Conservation (phyloP, 2,888 invertebrate species). For the Deilephila elpenor region DNA sequence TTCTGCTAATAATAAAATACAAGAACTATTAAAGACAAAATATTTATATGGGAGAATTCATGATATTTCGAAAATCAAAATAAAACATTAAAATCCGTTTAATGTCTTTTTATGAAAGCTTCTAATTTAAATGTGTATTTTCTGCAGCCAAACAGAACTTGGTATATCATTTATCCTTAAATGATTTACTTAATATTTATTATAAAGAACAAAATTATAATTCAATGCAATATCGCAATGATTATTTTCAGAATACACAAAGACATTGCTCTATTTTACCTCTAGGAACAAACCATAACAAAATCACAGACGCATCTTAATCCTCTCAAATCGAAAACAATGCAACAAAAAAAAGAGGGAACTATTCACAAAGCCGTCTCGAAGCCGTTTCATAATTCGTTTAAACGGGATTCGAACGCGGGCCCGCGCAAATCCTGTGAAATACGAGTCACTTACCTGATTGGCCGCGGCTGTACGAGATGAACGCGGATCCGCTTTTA, state of each 20-base stretch:
- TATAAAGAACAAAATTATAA: too few species aligned
- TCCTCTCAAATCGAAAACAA: background rate
- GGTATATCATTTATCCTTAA: too few species aligned
- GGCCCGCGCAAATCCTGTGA: slow-evolving; percentile 52
- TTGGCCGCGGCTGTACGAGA: slow-evolving; percentile 46
- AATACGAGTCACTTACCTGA: slow-evolving; percentile 67
- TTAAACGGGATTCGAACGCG: slow-evolving; percentile 47
- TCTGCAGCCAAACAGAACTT: too few species aligned
- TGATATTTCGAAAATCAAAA: too few species aligned
- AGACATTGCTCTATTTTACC: background rate
- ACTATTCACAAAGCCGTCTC: background rate
- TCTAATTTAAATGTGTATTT: too few species aligned
- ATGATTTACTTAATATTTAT: too few species aligned
- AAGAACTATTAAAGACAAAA: too few species aligned
- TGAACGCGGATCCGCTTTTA: background rate
- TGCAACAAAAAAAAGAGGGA: background rate
- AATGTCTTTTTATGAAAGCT: too few species aligned
- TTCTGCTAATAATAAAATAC: too few species aligned
- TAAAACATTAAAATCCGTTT: too few species aligned
- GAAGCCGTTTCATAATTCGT: slow-evolving; percentile 42
- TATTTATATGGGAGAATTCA: too few species aligned
- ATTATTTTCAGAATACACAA: background rate
- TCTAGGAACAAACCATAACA: background rate
- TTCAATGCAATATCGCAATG: background rate
- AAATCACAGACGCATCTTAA: background rate